phyloP scores from a whole-genome alignment of 2,888 invertebrate genomes.

The Penaeus monodon region DNA sequence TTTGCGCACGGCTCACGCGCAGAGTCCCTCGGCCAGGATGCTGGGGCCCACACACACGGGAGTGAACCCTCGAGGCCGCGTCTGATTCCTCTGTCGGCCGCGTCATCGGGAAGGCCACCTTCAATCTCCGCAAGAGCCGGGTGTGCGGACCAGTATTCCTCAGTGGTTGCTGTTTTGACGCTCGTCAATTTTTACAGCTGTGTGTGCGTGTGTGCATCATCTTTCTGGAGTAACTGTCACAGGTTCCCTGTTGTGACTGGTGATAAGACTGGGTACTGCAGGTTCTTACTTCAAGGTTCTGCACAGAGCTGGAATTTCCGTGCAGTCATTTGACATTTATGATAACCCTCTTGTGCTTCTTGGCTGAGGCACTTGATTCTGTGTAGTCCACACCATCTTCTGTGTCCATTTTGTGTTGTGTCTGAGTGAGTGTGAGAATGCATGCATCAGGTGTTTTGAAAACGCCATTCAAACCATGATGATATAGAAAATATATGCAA shows the following conservation, averaged over 20 bases:
- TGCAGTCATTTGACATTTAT: constrained; percentile 34
- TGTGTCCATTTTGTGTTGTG: constrained; percentile 52
- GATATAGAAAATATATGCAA: constrained; percentile 59
- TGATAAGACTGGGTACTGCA: constrained; percentile 45
- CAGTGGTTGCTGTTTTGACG: constrained; percentile 19
- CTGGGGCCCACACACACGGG: constrained; percentile 14
- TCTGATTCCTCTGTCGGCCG: too few species aligned
- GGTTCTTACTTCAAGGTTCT: constrained; percentile 36
- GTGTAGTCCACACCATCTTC: constrained; percentile 46
- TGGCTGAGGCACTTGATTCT: constrained; percentile 42
- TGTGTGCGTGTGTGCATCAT: constrained; percentile 39
- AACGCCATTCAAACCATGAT: constrained; percentile 39
- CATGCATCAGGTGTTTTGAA: constrained; percentile 39
- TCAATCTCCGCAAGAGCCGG: constrained; percentile 25
- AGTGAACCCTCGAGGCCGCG: too few species aligned
- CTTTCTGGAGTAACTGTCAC: constrained; percentile 38
- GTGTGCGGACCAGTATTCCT: constrained; percentile 35
- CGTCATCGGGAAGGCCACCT: too few species aligned
- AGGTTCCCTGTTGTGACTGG: constrained; percentile 24
- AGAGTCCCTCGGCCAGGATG: constrained; percentile 26
- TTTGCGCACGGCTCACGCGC: constrained; percentile 21
- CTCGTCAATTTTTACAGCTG: constrained; percentile 13
- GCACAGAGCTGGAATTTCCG: constrained; percentile 29
- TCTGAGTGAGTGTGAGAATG: constrained; percentile 47
- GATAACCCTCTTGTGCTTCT: constrained; percentile 51